Conservation (phyloP, 2,797 vertebrate genomes). For the Buceros bicornis region DNA sequence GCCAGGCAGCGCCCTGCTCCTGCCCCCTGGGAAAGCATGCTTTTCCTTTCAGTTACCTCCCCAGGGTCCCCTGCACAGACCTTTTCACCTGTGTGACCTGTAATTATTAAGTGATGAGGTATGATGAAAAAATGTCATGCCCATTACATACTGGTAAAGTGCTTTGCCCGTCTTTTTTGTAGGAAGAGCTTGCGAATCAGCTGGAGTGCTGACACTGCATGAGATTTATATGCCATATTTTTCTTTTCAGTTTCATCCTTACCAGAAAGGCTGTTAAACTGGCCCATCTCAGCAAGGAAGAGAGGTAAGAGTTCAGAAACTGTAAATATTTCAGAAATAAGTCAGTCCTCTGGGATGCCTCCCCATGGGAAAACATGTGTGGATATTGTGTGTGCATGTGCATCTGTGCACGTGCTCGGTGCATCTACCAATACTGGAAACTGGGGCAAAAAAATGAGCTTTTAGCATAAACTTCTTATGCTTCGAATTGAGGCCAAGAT, state of each 20-base stretch:
- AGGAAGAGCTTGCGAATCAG: neutral
- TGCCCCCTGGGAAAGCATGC: neutral
- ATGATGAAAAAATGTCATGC: neutral
- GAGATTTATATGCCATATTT: neutral
- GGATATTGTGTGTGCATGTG: neutral
- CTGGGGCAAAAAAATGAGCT: neutral
- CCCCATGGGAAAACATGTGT: neutral
- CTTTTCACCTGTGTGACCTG: neutral
- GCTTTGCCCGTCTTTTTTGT: neutral
- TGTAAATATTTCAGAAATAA: neutral
- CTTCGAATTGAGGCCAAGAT: neutral
- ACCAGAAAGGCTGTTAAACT: conserved; percentile 79
- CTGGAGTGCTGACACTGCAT: neutral
- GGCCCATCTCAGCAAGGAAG: conserved; percentile 77
- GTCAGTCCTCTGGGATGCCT: neutral
- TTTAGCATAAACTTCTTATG: neutral
- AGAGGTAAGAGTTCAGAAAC: conserved; percentile 77
- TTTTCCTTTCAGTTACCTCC: neutral
- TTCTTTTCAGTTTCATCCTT: conserved; percentile 82
- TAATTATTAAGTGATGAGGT: neutral
- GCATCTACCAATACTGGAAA: neutral
- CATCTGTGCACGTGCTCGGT: neutral
- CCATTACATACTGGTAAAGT: neutral
- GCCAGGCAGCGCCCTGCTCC: neutral
- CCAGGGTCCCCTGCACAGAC: neutral